A percentile compares a stretch with the other conserved stretches of the same genome.
These are phyloP conservation scores for Rhogogaster chlorosoma DNA, from an alignment of 2,888 invertebrate species.

Conservation along the genomic window DNA sequence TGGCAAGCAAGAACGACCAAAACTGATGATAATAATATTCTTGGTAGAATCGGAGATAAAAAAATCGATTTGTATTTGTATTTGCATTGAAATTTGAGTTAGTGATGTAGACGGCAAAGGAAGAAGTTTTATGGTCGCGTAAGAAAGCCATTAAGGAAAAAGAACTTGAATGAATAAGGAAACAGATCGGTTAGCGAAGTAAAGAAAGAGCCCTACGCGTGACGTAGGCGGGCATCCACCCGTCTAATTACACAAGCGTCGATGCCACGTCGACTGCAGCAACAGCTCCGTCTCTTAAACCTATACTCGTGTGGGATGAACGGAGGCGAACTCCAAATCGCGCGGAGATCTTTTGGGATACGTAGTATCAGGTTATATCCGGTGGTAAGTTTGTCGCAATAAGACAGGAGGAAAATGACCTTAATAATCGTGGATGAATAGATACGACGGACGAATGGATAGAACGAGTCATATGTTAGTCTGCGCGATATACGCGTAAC, in stretches of 20 bases:
- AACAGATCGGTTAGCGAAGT: background rate
- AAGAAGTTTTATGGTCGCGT: background rate
- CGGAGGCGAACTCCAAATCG: background rate
- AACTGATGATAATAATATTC: slow-evolving; percentile 1
- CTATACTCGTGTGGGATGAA: background rate
- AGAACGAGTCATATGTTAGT: background rate
- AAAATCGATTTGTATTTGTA: background rate
- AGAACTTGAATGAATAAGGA: background rate
- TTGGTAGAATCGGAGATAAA: background rate
- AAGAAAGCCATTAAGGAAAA: background rate
- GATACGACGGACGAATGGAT: background rate
- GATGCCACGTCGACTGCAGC: slow-evolving; percentile 44
- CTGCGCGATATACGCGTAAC: background rate
- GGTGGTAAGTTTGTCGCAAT: background rate
- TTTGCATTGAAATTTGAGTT: too few species aligned
- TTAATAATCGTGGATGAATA: background rate
- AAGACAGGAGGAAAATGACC: background rate
- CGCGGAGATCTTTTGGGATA: background rate
- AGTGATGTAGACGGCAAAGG: background rate
- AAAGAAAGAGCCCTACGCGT: slow-evolving; percentile 3
- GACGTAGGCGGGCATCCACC: slow-evolving; percentile 35
- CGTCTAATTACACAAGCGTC: slow-evolving; percentile 30
- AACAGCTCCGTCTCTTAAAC: background rate
- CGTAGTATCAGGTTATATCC: background rate
- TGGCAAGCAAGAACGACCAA: slow-evolving; percentile 18